Percentiles rank a stretch among this genome's conserved stretches.
Conservation (phyloP, 2,888 invertebrate genomes). For the Drosophila anceps region DNA sequence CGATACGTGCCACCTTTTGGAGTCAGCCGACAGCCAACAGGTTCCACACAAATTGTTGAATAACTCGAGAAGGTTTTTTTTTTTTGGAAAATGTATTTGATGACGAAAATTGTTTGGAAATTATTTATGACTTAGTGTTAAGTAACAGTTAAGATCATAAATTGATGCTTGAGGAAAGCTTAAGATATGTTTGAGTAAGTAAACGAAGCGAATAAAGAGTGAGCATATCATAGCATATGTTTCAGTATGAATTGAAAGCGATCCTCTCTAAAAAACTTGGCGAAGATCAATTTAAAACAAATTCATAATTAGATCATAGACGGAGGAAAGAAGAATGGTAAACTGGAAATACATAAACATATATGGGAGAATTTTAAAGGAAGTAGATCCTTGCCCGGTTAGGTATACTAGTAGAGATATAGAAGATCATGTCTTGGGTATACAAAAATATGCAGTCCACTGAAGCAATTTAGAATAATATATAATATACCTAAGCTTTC, state of each 20-base stretch:
- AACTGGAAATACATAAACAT: no score
- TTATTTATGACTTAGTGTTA: conserved; percentile 3
- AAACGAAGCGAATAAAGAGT: background rate
- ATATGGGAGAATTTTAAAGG: no score
- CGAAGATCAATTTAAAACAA: no score
- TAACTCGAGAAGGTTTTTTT: background rate
- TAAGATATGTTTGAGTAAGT: background rate
- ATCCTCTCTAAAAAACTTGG: no score
- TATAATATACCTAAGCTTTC: background rate
- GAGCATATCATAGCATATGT: no score
- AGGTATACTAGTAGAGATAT: no score
- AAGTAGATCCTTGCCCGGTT: no score
- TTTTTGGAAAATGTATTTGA: conserved; percentile 17
- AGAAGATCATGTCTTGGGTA: no score
- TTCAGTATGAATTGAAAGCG: no score
- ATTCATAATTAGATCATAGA: background rate
- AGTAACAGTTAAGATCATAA: background rate
- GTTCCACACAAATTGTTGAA: conserved; percentile 35
- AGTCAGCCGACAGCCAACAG: conserved; percentile 28
- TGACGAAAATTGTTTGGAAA: background rate
- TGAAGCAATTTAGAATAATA: no score
- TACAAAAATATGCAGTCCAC: no score
- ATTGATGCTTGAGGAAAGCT: background rate
- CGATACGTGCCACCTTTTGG: conserved; percentile 51
- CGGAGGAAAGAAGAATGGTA: no score